Base-by-base conservation (phyloP, 2,888 invertebrate species). In the Ethmia dodecea region DNA sequence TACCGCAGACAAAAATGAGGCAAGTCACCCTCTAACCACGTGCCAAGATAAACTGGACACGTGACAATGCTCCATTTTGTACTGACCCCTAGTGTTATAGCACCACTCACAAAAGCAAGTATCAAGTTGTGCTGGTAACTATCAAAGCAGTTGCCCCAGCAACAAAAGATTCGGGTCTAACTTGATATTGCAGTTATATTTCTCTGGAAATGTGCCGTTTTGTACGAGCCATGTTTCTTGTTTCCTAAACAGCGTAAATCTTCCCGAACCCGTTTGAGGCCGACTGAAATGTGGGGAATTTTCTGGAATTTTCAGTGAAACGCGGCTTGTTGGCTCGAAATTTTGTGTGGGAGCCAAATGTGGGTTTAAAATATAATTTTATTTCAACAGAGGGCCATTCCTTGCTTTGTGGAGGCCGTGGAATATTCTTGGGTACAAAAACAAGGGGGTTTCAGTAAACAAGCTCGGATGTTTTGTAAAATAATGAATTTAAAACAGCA, bases 131-230 rank as follows among this genome's bases (percentile, higher is more conserved):
- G 44, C 18, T 47, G 44, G 30, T 2, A 2, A 20, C 9, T 26
- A 20, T 41, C 30, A 42, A 41, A 41, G 51, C 49, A 2, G 12
- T 13, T 12, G 20, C 13, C 29, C 10, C 5, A 6, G 11, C 26
- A 26, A 37, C 50, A 52, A 45, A 49, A 52, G 48, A 47, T 60
- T 62, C 56, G 55, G 56, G 54, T 56, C 55, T 49, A 34, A 39
- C 52, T 52, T 52, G 58, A 65, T 68, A 71, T 67, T 60, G 60
- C 63, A 52, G 62, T 68, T 64, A 69, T 71, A 72, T 70, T 67
- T 69, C 69, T 66, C 56, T 47, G 61, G 37, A 53, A 62, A 57
- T 59, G 57, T 52, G 56, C 57, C 51, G 51, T 58, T 63, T 60
- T 59, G 54, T 55, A 57, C 56, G 49, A 37, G 37, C 44, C 43